A percentile compares a stretch with the other conserved stretches of the same genome.
These are phyloP conservation scores for Pomatorhinus ruficollis DNA, from an alignment of 2,113 vertebrate species.

Conservation along the genomic window DNA sequence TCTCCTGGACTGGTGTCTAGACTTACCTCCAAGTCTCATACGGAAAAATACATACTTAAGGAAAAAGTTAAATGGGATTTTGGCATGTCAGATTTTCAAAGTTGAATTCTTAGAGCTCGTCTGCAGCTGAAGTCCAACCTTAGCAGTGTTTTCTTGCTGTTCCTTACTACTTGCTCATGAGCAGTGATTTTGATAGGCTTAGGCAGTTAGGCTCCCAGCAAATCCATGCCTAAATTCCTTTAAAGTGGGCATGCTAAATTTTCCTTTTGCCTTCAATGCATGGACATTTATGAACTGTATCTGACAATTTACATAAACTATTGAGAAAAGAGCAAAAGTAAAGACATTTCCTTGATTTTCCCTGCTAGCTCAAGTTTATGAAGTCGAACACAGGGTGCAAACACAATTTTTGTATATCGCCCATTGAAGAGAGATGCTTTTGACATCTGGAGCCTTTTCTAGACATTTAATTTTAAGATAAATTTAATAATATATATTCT, in stretches of 20 bases:
- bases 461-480: neutral
- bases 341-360: neutral
- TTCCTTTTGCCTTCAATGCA: neutral
- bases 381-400: neutral
- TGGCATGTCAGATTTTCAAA: neutral
- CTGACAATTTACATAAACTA: neutral
- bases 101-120: neutral
- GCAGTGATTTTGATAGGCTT: neutral
- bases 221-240: neutral
- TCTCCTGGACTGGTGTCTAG: neutral
- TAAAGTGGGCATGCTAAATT: neutral
- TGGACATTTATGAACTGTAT: neutral
- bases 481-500: neutral
- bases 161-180: neutral
- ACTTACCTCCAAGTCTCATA: neutral
- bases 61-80: neutral
- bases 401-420: neutral
- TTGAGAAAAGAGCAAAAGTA: neutral
- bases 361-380: neutral
- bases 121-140: neutral
- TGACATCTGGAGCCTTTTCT: neutral
- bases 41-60: neutral
- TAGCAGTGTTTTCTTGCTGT: neutral
- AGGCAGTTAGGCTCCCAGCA: neutral
- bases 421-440: neutral